Conservation (phyloP, 2,113 vertebrate genomes). For the Hemichromis elongatus region DNA sequence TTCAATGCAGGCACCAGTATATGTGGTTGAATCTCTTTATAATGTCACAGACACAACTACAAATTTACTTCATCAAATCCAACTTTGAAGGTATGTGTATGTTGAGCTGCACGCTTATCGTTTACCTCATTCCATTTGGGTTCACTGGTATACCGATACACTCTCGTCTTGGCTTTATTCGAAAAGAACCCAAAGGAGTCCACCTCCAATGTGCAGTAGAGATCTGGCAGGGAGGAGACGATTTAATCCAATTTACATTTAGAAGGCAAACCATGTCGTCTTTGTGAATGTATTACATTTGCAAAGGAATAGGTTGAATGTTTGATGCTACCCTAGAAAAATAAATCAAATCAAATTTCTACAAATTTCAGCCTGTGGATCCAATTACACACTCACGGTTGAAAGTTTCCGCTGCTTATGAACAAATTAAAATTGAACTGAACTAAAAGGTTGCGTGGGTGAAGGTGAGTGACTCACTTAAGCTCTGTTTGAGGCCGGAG, state of each 20-base stretch:
- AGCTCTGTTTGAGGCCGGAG: conserved; percentile 93
- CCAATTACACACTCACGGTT: not conserved
- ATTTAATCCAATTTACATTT: not conserved
- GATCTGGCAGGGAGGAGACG: conserved; percentile 68
- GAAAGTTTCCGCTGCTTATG: not conserved
- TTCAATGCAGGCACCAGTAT: not conserved
- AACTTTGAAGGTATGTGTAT: not conserved
- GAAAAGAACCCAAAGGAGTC: conserved; percentile 97
- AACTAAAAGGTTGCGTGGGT: not conserved
- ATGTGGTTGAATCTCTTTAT: not conserved
- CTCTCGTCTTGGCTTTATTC: conserved; percentile 96
- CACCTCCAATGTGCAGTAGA: conserved; percentile 96
- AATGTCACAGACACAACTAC: not conserved
- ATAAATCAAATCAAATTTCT: not conserved
- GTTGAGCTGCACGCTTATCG: not conserved
- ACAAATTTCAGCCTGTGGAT: not conserved
- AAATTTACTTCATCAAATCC: not conserved
- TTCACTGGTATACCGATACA: conserved; percentile 93
- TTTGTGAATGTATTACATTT: not conserved
- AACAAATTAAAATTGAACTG: not conserved
- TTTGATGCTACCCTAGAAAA: not conserved
- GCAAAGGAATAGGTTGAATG: not conserved
- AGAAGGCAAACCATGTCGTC: not conserved
- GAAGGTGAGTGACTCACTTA: conserved; percentile 80
- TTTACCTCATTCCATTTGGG: conserved; percentile 98